These are phyloP conservation scores for Drosophila mimetica DNA, from an alignment of 2,888 invertebrate genomes.

Conservation along the genomic window DNA sequence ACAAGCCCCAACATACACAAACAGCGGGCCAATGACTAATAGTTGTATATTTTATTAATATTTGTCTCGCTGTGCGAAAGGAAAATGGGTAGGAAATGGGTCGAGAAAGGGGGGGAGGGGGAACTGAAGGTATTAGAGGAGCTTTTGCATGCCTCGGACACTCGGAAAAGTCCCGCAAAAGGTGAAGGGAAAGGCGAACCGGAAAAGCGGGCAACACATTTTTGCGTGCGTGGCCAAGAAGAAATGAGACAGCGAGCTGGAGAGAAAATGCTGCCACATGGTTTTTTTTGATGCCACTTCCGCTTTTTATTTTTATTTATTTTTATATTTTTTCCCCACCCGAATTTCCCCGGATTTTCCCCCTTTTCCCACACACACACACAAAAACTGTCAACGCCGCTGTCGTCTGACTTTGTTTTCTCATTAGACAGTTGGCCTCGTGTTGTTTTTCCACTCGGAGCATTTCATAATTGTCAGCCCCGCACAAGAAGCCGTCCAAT, in stretches of 20 bases:
- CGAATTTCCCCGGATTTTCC: not conserved
- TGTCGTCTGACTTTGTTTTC: constrained; percentile 51
- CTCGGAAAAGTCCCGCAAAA: constrained; percentile 2
- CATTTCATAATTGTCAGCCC: constrained; percentile 69
- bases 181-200: constrained; percentile 23
- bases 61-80: constrained; percentile 61
- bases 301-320: constrained; percentile 70
- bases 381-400: constrained; percentile 38
- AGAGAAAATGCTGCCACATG: constrained; percentile 72
- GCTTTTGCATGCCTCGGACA: constrained; percentile 60
- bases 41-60: constrained; percentile 81
- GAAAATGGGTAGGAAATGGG: constrained; percentile 2
- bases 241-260: not conserved
- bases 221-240: constrained; percentile 74
- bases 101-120: not conserved
- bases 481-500: constrained; percentile 45
- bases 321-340: constrained; percentile 24
- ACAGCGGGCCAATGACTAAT: constrained; percentile 72
- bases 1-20: constrained; percentile 53
- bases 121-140: constrained; percentile 55
- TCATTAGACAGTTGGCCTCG: constrained; percentile 40
- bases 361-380: not conserved
- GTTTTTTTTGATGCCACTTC: constrained; percentile 74
- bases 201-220: constrained; percentile 71
- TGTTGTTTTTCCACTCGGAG: constrained; percentile 20